Base-by-base conservation (phyloP, 1,140 invertebrate genomes). In the Pachyrhynchus sulphureomaculatus region DNA sequence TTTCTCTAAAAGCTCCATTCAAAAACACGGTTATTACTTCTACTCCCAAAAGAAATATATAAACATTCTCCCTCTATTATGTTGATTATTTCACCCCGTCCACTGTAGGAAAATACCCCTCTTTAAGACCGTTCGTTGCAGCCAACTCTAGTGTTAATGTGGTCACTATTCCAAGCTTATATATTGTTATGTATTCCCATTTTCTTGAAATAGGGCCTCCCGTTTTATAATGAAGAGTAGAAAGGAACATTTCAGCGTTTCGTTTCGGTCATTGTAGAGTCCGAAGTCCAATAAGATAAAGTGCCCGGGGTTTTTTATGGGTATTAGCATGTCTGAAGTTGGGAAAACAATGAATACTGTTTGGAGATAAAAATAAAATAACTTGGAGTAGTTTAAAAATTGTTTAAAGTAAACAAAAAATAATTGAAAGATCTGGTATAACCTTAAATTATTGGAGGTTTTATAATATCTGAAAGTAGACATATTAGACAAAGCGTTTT, bases 201-300 rank as follows among this genome's bases (percentile, higher is more conserved):
- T 66, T 64, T 64, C 64, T 32, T 68, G 57, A 68, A 68, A 68
- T 66, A 66, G 61, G 44, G 45, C 56, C 55, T 49, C 56, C 51
- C 56, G 57, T 68, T 68, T 68, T 68, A 68, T 68, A 68, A 68
- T 69, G 68, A 71, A 69, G 68, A 69, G 68, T 69, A 67, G 63
- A 69, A 68, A 69, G 64, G 62, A 63, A 68, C 69, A 71, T 69
- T 71, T 67, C 48, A 61, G 56, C 60, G 61, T 67, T 68, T 66
- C 55, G 48, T 64, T 61, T 64, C 20, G 65, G 67, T 64, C 48
- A 57, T 62, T 58, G 65, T 59, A 68, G 55, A 68, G 66, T 66
- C 62, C 63, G 55, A 69, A 67, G 57, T 54, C 61, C 69, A 71
- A 71, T 71, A 71, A 71, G 68, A 71, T 68, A 69, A 68, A 69